A percentile compares a stretch with the other conserved stretches of the same genome.
These are phyloP conservation scores for Callorhinus ursinus DNA, from an alignment of 2,113 vertebrate species.

Conservation along the genomic window DNA sequence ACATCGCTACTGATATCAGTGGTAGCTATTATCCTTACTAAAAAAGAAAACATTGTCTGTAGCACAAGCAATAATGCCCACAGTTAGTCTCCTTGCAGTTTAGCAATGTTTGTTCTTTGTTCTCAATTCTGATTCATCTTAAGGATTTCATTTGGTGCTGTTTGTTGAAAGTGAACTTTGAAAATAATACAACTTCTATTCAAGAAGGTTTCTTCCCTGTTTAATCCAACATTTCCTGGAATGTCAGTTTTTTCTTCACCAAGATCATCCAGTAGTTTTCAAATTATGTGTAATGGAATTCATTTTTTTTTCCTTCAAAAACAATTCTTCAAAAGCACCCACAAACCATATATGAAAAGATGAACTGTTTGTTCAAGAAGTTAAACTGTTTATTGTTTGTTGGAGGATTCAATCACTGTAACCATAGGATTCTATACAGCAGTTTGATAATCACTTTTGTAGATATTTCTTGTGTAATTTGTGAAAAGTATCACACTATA, in stretches of 20 bases:
- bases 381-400: not conserved
- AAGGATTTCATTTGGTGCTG: not conserved
- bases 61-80: not conserved
- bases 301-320: not conserved
- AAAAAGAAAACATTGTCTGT: not conserved
- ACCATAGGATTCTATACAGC: not conserved
- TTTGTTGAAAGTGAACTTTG: not conserved
- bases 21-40: not conserved
- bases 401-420: constrained; percentile 19
- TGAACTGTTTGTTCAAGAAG: constrained; percentile 43
- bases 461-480: not conserved
- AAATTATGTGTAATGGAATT: constrained; percentile 8
- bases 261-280: not conserved
- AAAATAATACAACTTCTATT: not conserved
- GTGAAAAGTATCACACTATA: not conserved
- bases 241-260: not conserved
- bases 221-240: not conserved
- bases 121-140: not conserved
- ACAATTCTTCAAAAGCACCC: not conserved
- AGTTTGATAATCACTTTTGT: not conserved
- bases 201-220: not conserved
- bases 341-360: not conserved
- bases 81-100: not conserved
- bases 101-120: not conserved
- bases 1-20: not conserved